Evolutionary conservation across 2,113 vertebrate species (phyloP).

Genomic region (Antechinus stuartii): DNA sequence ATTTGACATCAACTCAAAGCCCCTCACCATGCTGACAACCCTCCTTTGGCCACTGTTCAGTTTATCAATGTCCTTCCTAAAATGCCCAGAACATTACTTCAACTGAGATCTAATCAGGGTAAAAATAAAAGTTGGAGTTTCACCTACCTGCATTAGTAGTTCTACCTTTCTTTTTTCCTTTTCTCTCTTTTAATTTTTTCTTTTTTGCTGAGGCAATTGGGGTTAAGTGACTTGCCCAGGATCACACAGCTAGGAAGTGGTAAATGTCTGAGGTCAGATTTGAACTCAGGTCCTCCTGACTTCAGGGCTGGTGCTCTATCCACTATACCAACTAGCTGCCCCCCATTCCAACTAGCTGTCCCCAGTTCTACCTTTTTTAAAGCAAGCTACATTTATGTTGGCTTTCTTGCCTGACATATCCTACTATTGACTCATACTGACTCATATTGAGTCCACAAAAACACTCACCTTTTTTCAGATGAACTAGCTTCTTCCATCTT

Average conservation of each 20-base stretch:
- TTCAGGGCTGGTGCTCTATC: no score
- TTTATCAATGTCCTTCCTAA: neutral
- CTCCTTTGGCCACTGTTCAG: neutral
- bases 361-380: no score
- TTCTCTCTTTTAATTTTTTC: no score
- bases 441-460: neutral
- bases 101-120: neutral
- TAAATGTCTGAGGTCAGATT: no score
- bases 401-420: neutral
- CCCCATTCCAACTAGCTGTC: no score
- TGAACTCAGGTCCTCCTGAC: no score
- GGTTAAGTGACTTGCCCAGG: no score
- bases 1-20: neutral
- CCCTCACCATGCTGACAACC: neutral
- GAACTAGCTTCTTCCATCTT: neutral
- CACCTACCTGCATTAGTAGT: neutral
- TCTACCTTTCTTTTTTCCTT: neutral
- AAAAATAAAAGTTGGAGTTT: neutral
- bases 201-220: no score
- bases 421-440: neutral
- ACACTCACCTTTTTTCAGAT: neutral
- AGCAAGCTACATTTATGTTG: neutral
- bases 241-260: no score
- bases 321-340: no score
- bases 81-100: neutral